Percentiles rank a stretch among this genome's conserved stretches.
Evolutionary conservation across 1,140 invertebrate species (phyloP).

Genomic region (Ceratina calcarata): DNA sequence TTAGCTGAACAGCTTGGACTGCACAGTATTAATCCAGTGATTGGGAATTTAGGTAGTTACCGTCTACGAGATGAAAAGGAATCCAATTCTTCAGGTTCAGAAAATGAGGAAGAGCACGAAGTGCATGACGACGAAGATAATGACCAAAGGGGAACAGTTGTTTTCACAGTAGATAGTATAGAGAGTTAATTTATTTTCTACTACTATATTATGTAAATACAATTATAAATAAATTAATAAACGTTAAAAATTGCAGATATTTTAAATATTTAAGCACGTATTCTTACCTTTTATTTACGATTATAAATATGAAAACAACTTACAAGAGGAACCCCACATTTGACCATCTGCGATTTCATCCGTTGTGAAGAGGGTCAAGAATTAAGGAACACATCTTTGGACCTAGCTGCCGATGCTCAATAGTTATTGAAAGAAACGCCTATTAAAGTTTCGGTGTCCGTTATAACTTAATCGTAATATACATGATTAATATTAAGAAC

Average conservation of each 20-base stretch:
- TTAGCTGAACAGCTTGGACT: slow-evolving; percentile 70
- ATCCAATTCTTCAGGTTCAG: slow-evolving; percentile 60
- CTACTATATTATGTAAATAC: slow-evolving; percentile 28
- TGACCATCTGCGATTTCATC: too few relatives aligned
- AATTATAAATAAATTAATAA: slow-evolving; percentile 28
- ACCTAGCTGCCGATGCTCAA: too few relatives aligned
- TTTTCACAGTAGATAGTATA: slow-evolving; percentile 71
- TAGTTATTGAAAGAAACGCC: too few relatives aligned
- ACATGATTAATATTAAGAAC: too few relatives aligned
- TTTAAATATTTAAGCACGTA: too few relatives aligned
- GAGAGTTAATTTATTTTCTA: slow-evolving; percentile 50
- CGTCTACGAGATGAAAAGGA: slow-evolving; percentile 60
- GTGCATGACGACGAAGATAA: slow-evolving; percentile 78
- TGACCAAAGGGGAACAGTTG: slow-evolving; percentile 76
- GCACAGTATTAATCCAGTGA: slow-evolving; percentile 56
- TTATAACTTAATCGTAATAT: too few relatives aligned
- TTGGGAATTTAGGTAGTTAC: slow-evolving; percentile 60
- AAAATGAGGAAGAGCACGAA: slow-evolving; percentile 75
- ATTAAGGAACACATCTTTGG: too few relatives aligned
- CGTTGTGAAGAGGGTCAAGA: too few relatives aligned
- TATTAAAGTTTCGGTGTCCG: too few relatives aligned
- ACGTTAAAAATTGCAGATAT: slow-evolving; percentile 7
- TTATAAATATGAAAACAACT: too few relatives aligned
- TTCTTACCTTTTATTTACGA: too few relatives aligned
- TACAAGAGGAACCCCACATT: too few relatives aligned